These are phyloP conservation scores for Lasioglossum malachurum DNA, from an alignment of 2,888 invertebrate species.

Conservation along the genomic window DNA sequence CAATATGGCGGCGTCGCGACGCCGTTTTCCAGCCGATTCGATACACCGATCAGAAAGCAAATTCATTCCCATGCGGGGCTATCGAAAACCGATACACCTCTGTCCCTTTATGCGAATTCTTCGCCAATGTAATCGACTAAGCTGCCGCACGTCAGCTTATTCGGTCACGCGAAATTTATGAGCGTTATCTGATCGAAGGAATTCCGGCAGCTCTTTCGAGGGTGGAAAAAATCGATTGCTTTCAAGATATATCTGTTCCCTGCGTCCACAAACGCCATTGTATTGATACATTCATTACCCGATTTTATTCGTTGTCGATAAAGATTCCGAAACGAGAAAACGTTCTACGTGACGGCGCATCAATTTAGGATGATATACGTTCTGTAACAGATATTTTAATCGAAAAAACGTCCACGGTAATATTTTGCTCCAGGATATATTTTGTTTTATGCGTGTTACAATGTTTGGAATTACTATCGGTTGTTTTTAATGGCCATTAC, in stretches of 20 bases:
- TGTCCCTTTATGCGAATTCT: constrained; percentile 46
- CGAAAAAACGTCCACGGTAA: not conserved
- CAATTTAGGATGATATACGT: not conserved
- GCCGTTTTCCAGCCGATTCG: constrained; percentile 25
- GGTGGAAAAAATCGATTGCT: not conserved
- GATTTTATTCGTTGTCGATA: not conserved
- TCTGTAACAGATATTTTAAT: not conserved
- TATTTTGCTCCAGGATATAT: not conserved
- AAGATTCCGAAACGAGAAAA: not conserved
- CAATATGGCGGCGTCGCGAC: constrained; percentile 7
- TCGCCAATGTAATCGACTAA: constrained; percentile 32
- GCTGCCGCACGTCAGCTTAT: not conserved
- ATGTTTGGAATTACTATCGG: not conserved
- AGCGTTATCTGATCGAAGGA: not conserved
- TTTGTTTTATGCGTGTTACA: not conserved
- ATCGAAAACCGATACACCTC: constrained; percentile 56
- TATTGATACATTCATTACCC: not conserved
- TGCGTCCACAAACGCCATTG: not conserved
- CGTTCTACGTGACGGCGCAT: not conserved
- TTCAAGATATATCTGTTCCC: not conserved
- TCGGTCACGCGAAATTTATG: constrained; percentile 33
- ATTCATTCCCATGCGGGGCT: constrained; percentile 48
- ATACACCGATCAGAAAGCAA: constrained; percentile 47
- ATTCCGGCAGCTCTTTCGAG: not conserved
- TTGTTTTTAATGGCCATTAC: not conserved